phyloP scores from a whole-genome alignment of 92 coral and sea anemone species.

The Virgularia gustaviana region DNA sequence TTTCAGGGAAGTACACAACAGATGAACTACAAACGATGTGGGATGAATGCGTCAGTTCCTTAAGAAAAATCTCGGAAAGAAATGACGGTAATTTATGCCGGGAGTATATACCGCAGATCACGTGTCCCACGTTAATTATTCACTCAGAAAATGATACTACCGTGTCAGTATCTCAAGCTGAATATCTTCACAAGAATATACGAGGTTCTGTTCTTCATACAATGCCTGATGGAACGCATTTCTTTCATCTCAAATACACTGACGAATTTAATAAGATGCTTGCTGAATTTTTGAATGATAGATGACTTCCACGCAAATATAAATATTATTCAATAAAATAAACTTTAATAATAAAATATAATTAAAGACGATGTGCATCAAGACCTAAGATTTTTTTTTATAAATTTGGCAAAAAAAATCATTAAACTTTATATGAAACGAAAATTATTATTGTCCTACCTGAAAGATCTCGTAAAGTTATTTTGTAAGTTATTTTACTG shows the following conservation, averaged over 20 bases:
- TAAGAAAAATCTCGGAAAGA: conserved; percentile 49
- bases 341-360: no score
- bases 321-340: no score
- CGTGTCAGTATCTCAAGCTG: conserved; percentile 83
- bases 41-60: conserved; percentile 74
- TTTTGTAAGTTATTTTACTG: no score
- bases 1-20: no score
- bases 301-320: no score
- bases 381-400: no score
- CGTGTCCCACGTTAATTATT: conserved; percentile 80
- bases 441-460: no score
- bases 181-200: conserved; percentile 70
- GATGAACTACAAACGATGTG: no score
- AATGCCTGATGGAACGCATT: conserved; percentile 94
- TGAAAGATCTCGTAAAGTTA: no score
- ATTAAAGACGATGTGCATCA: no score
- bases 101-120: conserved; percentile 65
- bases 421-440: no score
- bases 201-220: conserved; percentile 65
- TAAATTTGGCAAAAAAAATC: no score
- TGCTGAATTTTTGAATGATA: conserved; percentile 44
- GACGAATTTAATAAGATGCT: conserved; percentile 81
- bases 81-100: conserved; percentile 74
- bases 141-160: conserved; percentile 94
- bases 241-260: conserved; percentile 81